Evolutionary conservation across 2,888 invertebrate genomes (phyloP).

Genomic region (Caenorhabditis plicata): DNA sequence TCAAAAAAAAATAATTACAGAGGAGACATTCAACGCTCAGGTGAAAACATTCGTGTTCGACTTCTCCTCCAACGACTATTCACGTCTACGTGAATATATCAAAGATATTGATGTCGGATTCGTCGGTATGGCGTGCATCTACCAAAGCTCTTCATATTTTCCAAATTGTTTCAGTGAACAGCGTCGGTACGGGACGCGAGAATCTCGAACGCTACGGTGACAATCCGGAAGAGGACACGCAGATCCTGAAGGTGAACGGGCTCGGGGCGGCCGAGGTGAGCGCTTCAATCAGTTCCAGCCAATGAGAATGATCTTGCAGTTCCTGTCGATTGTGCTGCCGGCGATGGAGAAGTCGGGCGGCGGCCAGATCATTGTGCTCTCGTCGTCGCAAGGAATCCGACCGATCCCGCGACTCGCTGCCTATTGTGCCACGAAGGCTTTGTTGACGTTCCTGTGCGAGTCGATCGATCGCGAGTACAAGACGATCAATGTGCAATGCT

Average conservation of each 20-base stretch:
- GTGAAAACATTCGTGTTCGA: constrained; percentile 59
- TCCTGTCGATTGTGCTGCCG: constrained; percentile 56
- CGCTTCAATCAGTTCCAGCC: no score
- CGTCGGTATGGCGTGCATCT: constrained; percentile 36
- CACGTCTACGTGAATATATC: constrained; percentile 46
- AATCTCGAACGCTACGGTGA: constrained; percentile 61
- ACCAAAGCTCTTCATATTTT: not conserved
- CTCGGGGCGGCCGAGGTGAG: constrained; percentile 61
- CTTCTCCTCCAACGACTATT: constrained; percentile 52
- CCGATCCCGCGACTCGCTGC: constrained; percentile 63
- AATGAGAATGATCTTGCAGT: no score
- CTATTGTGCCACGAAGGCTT: constrained; percentile 60
- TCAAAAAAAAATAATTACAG: constrained; percentile 13
- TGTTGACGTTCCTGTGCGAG: constrained; percentile 60
- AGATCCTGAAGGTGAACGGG: constrained; percentile 60
- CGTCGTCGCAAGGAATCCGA: constrained; percentile 58
- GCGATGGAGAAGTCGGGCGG: constrained; percentile 62
- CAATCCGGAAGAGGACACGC: constrained; percentile 54
- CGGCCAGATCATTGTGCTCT: constrained; percentile 61
- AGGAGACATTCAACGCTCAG: constrained; percentile 21
- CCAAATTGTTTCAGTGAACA: constrained; percentile 52
- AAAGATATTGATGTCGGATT: constrained; percentile 59
- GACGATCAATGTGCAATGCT: constrained; percentile 58
- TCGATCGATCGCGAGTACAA: constrained; percentile 60
- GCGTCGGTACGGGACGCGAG: constrained; percentile 62